Percentiles rank a stretch among this genome's conserved stretches.
These are phyloP conservation scores for Heliornis fulica DNA, from an alignment of 2,113 vertebrate species.

Conservation along the genomic window DNA sequence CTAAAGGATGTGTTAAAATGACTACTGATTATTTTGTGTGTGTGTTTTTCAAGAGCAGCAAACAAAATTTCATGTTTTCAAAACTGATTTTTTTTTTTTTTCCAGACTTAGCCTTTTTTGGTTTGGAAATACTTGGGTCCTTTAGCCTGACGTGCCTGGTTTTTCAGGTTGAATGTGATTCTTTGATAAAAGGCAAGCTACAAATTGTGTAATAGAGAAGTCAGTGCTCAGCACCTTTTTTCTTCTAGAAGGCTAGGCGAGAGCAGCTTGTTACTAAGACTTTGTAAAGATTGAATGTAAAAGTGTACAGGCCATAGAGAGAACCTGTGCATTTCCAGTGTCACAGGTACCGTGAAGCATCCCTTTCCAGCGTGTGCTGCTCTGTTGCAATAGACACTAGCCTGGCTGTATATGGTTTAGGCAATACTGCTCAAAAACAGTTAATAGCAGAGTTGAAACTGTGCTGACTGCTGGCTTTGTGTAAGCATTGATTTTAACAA, in stretches of 20 bases:
- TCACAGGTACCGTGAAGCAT: too few relatives aligned
- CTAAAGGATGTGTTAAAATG: slow-evolving; percentile 23
- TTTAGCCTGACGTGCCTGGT: not conserved
- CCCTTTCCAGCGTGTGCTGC: not conserved
- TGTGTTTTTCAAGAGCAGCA: not conserved
- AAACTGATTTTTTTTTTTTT: not conserved
- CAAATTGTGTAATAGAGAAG: not conserved
- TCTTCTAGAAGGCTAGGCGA: not conserved
- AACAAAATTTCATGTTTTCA: not conserved
- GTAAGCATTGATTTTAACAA: not conserved
- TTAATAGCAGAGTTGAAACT: not conserved
- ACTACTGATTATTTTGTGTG: not conserved
- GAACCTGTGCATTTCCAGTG: not conserved
- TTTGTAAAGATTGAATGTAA: not conserved
- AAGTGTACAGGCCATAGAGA: not conserved
- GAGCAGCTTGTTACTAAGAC: not conserved
- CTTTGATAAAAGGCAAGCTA: not conserved
- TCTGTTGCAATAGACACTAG: not conserved
- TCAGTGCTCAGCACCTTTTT: not conserved
- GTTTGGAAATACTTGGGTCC: not conserved
- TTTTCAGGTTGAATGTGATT: slow-evolving; percentile 41
- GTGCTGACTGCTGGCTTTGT: not conserved
- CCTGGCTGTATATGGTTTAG: not conserved
- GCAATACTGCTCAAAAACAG: not conserved
- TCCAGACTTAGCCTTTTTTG: not conserved